Conservation (phyloP, 1,140 invertebrate genomes). For the Drosophila setifemur region DNA sequence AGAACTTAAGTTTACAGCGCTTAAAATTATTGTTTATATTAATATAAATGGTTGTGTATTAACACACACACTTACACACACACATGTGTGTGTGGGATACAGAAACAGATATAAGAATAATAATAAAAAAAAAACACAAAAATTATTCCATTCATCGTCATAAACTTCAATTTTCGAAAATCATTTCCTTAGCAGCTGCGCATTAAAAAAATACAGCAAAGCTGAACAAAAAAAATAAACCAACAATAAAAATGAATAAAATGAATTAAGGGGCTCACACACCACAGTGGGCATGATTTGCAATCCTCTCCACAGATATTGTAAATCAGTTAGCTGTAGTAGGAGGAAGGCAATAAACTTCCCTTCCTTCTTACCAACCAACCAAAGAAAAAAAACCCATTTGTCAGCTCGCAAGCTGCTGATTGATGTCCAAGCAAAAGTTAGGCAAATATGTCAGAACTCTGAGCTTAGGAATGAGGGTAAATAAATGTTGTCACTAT, state of each 20-base stretch:
- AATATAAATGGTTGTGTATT: slow-evolving; percentile 70
- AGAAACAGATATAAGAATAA: slow-evolving; percentile 42
- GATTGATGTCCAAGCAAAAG: slow-evolving; percentile 34
- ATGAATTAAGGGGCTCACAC: slow-evolving; percentile 68
- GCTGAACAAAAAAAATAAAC: slow-evolving; percentile 38
- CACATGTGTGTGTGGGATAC: slow-evolving; percentile 11
- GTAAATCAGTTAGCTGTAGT: slow-evolving; percentile 23
- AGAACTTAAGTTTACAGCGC: slow-evolving; percentile 67
- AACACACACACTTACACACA: slow-evolving; percentile 35
- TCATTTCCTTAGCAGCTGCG: slow-evolving; percentile 81
- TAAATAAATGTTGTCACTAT: slow-evolving; percentile 30
- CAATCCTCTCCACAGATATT: slow-evolving; percentile 34
- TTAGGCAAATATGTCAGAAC: slow-evolving; percentile 31
- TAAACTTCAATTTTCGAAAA: slow-evolving; percentile 82
- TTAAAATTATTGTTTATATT: slow-evolving; percentile 71
- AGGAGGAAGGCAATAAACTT: background rate
- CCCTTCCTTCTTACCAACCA: background rate
- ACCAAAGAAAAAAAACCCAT: no score
- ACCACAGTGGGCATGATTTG: slow-evolving; percentile 72
- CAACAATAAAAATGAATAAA: slow-evolving; percentile 57
- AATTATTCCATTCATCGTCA: slow-evolving; percentile 80
- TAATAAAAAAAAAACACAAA: slow-evolving; percentile 47
- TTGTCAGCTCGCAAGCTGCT: slow-evolving; percentile 29
- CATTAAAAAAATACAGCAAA: slow-evolving; percentile 58
- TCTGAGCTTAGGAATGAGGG: slow-evolving; percentile 10